Evolutionary conservation across 1,140 invertebrate species (phyloP).

Genomic region (Thrips palmi): DNA sequence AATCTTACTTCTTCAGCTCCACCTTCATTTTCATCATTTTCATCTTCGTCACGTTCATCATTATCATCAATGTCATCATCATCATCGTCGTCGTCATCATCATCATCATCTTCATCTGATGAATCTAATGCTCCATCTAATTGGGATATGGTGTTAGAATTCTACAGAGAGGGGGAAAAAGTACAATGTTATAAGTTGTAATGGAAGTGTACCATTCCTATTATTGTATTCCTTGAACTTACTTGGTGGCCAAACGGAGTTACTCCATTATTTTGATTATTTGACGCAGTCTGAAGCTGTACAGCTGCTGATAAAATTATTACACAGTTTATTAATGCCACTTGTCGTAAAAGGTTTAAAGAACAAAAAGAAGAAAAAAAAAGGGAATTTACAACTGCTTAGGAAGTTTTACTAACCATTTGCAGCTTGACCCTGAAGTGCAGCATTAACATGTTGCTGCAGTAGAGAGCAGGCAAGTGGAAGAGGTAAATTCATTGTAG

Average conservation of each 20-base stretch:
- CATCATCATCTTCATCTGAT: constrained; percentile 52
- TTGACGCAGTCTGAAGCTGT: too few species aligned
- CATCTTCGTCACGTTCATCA: constrained; percentile 48
- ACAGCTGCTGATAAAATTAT: too few species aligned
- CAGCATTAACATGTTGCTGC: constrained; percentile 71
- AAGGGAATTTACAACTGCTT: neutral
- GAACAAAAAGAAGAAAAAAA: neutral
- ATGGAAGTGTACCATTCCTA: too few species aligned
- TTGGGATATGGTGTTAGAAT: constrained; percentile 21
- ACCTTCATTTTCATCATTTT: constrained; percentile 49
- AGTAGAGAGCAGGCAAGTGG: constrained; percentile 55
- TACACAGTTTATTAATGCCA: too few species aligned
- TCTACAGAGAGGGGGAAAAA: too few species aligned
- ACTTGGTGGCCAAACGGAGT: too few species aligned
- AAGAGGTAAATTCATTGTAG: constrained; percentile 62
- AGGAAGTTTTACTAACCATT: constrained; percentile 19
- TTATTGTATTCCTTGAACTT: too few species aligned
- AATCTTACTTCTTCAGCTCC: constrained; percentile 34
- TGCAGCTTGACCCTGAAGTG: constrained; percentile 35
- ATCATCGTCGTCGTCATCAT: constrained; percentile 45
- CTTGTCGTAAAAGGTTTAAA: too few species aligned
- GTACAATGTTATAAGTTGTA: too few species aligned
- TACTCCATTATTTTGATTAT: too few species aligned
- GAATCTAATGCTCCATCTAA: constrained; percentile 57
- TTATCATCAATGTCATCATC: constrained; percentile 55